Evolutionary conservation across 2,797 vertebrate genomes (phyloP), one percentile per base, ranked within the genome.

Genomic region (Hypotaenidia okinawae): DNA sequence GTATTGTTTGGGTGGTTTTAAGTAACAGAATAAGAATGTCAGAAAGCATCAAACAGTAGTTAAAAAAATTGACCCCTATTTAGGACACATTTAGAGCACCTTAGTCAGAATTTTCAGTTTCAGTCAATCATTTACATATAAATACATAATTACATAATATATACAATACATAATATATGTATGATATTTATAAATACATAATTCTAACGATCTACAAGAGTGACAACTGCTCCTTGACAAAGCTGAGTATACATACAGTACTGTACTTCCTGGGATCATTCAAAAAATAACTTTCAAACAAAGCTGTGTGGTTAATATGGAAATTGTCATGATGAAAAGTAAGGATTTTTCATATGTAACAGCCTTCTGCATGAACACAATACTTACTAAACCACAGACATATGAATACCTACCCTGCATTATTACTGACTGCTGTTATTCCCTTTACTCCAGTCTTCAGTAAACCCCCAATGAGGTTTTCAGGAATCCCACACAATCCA

Each of bases 401-500:
- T 8, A 41, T 9, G 15, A 82, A 67, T 66, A 97, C 99, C 96
- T 97, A 99, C 99, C 99, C 99, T 55, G 99, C 99, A 97, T 99
- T 99, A 96, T 99, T 99, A 98, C 99, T 99, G 95, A 99, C 98
- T 49, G 99, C 99, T 14, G 99, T 99, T 88, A 99, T 86, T 57
- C 96, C 98, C 66, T 98, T 99, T 22, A 99, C 98, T 17, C 99
- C 99, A 1, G 98, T 99, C 98, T 98, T 99, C 92, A 99, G 96
- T 84, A 99, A 98, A 95, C 99, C 99, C 69, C 98, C 98, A 94
- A 99, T 99, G 30, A 99, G 98, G 91, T 99, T 99, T 97, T 99
- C 99, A 37, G 99, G 99, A 95, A 99, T 99, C 23, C 99, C 99
- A 96, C 99, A 99, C 45, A 99, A 97, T 39, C 99, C 99, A 96